These are phyloP conservation scores for Scelioninae gen. 1 DNA, from an alignment of 2,888 invertebrate genomes.

Conservation along the genomic window DNA sequence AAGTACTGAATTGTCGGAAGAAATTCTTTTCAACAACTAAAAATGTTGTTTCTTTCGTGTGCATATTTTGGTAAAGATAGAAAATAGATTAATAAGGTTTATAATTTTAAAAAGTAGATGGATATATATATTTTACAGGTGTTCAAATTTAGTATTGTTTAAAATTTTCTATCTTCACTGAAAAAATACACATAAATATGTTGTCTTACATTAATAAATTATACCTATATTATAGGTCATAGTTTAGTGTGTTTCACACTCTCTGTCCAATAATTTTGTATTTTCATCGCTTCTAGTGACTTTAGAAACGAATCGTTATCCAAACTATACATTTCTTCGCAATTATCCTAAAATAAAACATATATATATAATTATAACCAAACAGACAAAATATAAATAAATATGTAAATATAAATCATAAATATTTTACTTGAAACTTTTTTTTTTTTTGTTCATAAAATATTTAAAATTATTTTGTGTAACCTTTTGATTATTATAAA, in stretches of 20 bases:
- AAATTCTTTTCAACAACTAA: conserved; percentile 7
- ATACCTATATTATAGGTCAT: conserved; percentile 83
- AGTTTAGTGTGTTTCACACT: conserved; percentile 95
- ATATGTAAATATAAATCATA: too few relatives aligned
- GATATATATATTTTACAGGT: neutral
- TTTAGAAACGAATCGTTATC: conserved; percentile 97
- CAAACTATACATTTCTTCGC: conserved; percentile 96
- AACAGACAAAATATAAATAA: too few relatives aligned
- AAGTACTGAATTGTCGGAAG: conserved; percentile 48
- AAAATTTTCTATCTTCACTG: neutral
- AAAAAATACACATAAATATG: conserved; percentile 2
- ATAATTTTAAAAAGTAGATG: neutral
- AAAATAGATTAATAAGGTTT: neutral
- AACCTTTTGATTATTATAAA: neutral
- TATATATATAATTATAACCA: too few relatives aligned
- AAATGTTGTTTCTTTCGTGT: too few relatives aligned
- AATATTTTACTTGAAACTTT: too few relatives aligned
- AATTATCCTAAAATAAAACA: conserved; percentile 89
- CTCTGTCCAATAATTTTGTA: conserved; percentile 97
- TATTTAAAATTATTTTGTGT: too few relatives aligned
- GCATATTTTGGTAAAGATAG: neutral
- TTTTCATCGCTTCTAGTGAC: conserved; percentile 96
- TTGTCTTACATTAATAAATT: conserved; percentile 20
- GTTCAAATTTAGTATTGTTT: neutral
- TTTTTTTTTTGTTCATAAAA: too few relatives aligned